Base-by-base conservation (phyloP, 1,140 invertebrate species). In the Nomia melanderi region DNA sequence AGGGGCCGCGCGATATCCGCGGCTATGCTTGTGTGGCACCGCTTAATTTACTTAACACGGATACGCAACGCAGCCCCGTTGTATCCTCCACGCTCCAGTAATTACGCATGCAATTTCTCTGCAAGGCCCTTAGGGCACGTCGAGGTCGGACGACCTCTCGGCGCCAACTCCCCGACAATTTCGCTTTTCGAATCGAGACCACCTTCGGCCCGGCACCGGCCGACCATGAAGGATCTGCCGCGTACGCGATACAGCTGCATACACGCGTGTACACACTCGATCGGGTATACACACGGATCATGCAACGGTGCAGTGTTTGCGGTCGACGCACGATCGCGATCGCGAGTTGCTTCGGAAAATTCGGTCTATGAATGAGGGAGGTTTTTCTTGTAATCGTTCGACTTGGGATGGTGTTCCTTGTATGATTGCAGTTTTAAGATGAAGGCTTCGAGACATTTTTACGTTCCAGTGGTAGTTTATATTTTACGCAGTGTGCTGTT, bases 21-120 rank as follows among this genome's bases (percentile, higher is more conserved):
- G 60, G 20, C 72, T 17, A 62, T 53, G 53, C 23, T 41, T n/a
- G 53, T 29, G 66, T 33, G 36, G 53, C 54, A 63, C 47, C 78
- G 77, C 75, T 79, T 80, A 82, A 82, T 82, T 80, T 76, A 80
- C 72, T 82, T 80, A 82, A 80, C 65, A 63, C 66, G 53, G 54
- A 59, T 65, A 70, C 23, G 67, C 44, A 62, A 66, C 66, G 59
- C 50, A 44, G 56, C n/a, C 41, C 33, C 41, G 29, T n/a, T n/a
- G 56, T 67, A 60, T 75, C 67, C 63, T 82, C 53, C 59, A 78
- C 76, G 69, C 75, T 78, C 70, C 64, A 78, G 70, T 78, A 83
- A 83, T 81, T 81, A 78, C 69, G 73, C 67, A 63, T 47, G 79
- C 74, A 81, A 81, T 83, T 81, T 78, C 54, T 71, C 65, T 60